Base-by-base conservation (phyloP, 2,888 invertebrate species). In the Trichacis sp. region DNA sequence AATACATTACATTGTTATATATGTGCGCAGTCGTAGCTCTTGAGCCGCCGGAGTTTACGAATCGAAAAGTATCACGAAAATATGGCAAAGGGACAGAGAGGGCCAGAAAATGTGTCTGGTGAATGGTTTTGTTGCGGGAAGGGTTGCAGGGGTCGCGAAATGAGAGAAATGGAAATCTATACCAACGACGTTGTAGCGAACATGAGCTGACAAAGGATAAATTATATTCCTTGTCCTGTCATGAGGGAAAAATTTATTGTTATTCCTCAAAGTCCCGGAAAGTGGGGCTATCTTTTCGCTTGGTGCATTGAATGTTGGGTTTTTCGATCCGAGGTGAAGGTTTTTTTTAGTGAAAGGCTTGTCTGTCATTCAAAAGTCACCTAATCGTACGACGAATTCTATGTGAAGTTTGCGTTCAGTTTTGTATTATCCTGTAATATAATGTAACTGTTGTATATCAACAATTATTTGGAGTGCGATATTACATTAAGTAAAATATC, bases 81-180 rank as follows among this genome's bases (percentile, higher is more conserved):
- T 47, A 55, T 42, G 30, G n/a, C 24, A 18, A 30, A 14, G 29
- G 18, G 11, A 11, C 19, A 20, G 12, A 15, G 33, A 20, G 12
- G 8, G 30, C 11, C 18, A 24, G 38, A 55, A 61, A 50, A 61
- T 55, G 40, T 55, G 47, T 40, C 17, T 33, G 46, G 19, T 12
- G 47, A 57, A 62, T 62, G 47, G 62, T 52, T 51, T 47, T 30
- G 50, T 46, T 20, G 12, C 30, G 19, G 43, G 56, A 63, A 63
- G 57, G 63, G 57, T 57, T 63, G 47, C 57, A 43, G 52, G 47
- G 45, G 49, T 63, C 24, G 45, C 33, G 45, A 57, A 63, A 58
- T 50, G 57, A 63, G 53, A 33, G 53, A 62, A 63, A 63, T 63
- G 50, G 55, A 61, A 61, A 63, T 63, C 64, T 59, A 59, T 64